phyloP scores from a whole-genome alignment of 2,113 vertebrate genomes.

The Phalacrocorax brasilianus region DNA sequence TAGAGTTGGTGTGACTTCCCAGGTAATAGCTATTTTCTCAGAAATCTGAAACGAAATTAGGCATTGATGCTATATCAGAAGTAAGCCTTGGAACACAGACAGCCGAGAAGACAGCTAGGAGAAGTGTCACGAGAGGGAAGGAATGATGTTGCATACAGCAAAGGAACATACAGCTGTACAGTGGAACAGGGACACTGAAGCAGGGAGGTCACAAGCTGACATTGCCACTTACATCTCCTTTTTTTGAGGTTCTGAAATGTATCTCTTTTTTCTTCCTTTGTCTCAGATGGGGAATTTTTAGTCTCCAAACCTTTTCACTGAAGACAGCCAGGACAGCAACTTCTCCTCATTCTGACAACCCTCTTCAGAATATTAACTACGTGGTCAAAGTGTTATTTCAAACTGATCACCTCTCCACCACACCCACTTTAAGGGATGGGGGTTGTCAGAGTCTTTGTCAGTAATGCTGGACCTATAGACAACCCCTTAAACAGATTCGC shows the following conservation, averaged over 20 bases:
- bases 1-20: too few relatives aligned
- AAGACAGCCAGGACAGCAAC: neutral
- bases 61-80: neutral
- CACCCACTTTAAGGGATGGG: neutral
- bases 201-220: neutral
- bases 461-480: neutral
- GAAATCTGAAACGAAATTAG: neutral
- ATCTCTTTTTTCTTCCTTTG: neutral
- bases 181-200: neutral
- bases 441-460: neutral
- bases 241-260: neutral
- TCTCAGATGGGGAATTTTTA: neutral
- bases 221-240: neutral
- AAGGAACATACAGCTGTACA: neutral
- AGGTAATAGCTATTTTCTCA: neutral
- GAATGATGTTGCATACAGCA: neutral
- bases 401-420: neutral
- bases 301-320: neutral
- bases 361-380: neutral
- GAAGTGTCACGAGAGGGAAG: neutral
- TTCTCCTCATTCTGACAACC: neutral
- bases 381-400: neutral
- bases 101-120: neutral
- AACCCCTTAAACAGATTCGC: neutral
- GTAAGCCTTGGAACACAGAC: neutral